Percentiles rank a stretch among this genome's conserved stretches.
Evolutionary conservation across 2,113 vertebrate species (phyloP).

Genomic region (Elephantulus edwardii): DNA sequence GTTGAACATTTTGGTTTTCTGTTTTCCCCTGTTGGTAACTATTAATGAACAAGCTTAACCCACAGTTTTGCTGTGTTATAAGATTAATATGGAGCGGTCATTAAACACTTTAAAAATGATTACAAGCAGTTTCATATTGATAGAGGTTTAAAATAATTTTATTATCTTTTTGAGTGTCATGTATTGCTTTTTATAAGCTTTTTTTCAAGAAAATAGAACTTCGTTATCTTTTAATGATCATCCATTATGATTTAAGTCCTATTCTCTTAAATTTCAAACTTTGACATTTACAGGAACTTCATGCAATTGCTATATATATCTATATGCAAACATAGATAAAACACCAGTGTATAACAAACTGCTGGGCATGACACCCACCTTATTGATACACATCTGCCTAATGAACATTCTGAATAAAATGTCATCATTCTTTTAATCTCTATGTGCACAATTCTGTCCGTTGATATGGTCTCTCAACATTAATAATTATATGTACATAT

Average conservation of each 20-base stretch:
- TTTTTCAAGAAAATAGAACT: conserved; percentile 21
- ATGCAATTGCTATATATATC: not conserved
- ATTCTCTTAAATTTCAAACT: not conserved
- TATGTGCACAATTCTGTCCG: not conserved
- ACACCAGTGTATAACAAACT: not conserved
- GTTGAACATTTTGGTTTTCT: conserved; percentile 32
- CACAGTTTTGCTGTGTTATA: not conserved
- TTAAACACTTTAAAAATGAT: not conserved
- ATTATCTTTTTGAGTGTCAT: not conserved
- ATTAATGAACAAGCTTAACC: conserved; percentile 14
- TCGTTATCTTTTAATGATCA: not conserved
- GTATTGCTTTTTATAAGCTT: not conserved
- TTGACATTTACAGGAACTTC: not conserved
- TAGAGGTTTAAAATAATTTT: conserved; percentile 21
- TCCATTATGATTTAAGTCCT: not conserved
- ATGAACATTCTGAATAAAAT: not conserved
- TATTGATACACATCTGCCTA: not conserved
- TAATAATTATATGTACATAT: not conserved
- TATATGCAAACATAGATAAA: not conserved
- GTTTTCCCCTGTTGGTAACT: conserved; percentile 17
- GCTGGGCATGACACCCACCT: not conserved
- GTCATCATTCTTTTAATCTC: not conserved
- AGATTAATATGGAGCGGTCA: not conserved
- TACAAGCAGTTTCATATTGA: not conserved
- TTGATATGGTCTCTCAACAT: not conserved